Evolutionary conservation across 2,113 vertebrate species (phyloP).

Genomic region (Morone chrysops): DNA sequence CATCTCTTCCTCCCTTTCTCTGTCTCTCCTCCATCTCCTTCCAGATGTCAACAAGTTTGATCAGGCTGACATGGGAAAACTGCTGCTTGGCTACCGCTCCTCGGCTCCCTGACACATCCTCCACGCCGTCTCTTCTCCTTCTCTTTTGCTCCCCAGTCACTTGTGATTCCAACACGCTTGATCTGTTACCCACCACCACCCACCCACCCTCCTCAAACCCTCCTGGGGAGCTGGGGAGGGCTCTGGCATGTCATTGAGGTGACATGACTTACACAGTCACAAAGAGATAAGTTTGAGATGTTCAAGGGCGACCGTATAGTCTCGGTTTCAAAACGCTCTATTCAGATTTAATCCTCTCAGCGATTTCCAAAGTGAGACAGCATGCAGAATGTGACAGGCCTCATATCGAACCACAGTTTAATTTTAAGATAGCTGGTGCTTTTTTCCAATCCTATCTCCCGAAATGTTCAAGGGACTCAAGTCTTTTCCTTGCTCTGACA

Average conservation of each 20-base stretch:
- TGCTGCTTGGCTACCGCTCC: slow-evolving; percentile 42
- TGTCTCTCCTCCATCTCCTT: slow-evolving; percentile 33
- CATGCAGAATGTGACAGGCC: slow-evolving; percentile 45
- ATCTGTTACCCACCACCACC: slow-evolving; percentile 55
- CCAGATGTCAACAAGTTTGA: slow-evolving; percentile 72
- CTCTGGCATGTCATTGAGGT: slow-evolving; percentile 55
- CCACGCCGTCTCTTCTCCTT: slow-evolving; percentile 17
- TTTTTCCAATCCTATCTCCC: slow-evolving; percentile 23
- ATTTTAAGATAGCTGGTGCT: slow-evolving; percentile 26
- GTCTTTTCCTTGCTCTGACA: slow-evolving; percentile 30
- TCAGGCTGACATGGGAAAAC: slow-evolving; percentile 59
- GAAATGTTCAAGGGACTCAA: neutral
- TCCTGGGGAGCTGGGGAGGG: slow-evolving; percentile 23
- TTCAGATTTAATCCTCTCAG: slow-evolving; percentile 59
- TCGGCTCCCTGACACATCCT: slow-evolving; percentile 46
- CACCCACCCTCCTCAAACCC: neutral
- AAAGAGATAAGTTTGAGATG: slow-evolving; percentile 59
- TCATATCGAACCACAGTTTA: neutral
- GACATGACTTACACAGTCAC: slow-evolving; percentile 58
- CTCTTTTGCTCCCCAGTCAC: slow-evolving; percentile 49
- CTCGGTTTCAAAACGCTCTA: slow-evolving; percentile 36
- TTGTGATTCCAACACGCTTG: slow-evolving; percentile 46
- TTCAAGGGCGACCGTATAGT: slow-evolving; percentile 46
- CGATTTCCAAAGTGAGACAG: slow-evolving; percentile 29
- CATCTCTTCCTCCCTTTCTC: slow-evolving; percentile 31